phyloP scores from a whole-genome alignment of 2,113 vertebrate genomes.

The Aviceda subcristata region DNA sequence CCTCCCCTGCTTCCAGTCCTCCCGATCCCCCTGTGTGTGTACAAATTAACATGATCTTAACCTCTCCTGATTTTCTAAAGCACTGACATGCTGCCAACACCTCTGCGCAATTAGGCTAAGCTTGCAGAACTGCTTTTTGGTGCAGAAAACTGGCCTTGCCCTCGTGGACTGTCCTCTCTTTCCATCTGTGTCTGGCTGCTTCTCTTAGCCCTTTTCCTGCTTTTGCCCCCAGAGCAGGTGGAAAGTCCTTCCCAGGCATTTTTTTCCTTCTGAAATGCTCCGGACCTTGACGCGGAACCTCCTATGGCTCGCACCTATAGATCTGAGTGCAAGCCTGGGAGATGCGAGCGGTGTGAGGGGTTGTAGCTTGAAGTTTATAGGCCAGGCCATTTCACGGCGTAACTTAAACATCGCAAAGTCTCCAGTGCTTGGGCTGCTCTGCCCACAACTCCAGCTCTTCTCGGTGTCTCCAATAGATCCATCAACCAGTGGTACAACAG shows the following conservation, averaged over 20 bases:
- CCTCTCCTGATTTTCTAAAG: constrained; percentile 30
- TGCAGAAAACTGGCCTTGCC: not conserved
- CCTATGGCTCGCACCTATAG: accelerated
- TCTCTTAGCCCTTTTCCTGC: not conserved
- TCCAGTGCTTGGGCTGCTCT: not conserved
- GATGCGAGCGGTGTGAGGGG: not conserved
- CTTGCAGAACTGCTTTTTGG: constrained; percentile 20
- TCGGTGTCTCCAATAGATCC: accelerated
- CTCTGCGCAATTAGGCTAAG: not conserved
- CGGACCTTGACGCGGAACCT: not conserved
- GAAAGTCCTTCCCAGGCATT: not conserved
- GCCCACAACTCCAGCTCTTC: not conserved
- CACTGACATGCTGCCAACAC: constrained; percentile 24
- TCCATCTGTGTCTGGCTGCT: not conserved
- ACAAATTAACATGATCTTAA: constrained; percentile 82
- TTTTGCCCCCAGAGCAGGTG: not conserved
- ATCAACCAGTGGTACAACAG: accelerated
- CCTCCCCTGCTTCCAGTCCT: not conserved
- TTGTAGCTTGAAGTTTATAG: no score
- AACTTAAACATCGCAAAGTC: not conserved
- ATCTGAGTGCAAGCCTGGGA: not conserved
- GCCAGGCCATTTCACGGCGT: accelerated
- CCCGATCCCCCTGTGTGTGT: constrained; percentile 75
- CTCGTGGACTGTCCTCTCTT: not conserved
- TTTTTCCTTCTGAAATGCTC: not conserved